phyloP scores from a whole-genome alignment of 1,140 invertebrate genomes.

The Drosophila melanica region DNA sequence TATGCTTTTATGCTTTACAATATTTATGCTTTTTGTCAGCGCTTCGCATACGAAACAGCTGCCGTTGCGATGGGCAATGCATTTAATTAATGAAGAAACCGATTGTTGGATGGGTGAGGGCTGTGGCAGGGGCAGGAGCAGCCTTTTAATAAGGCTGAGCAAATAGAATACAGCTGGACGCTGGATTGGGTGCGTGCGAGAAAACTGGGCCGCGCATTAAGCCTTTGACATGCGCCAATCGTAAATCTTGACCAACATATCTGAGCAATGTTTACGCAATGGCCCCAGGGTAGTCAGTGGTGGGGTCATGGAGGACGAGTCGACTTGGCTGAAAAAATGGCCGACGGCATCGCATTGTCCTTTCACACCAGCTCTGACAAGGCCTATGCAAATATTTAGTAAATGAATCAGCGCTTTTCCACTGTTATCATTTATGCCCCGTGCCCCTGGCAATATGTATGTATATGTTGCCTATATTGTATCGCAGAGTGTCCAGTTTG shows the following conservation, averaged over 20 bases:
- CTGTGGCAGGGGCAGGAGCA: background rate
- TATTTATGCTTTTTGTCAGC: slow-evolving; percentile 79
- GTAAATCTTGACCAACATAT: slow-evolving; percentile 83
- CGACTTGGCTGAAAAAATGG: slow-evolving; percentile 50
- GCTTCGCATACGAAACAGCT: slow-evolving; percentile 64
- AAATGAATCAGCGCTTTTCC: slow-evolving; percentile 83
- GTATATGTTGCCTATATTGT: slow-evolving; percentile 5
- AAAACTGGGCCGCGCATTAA: slow-evolving; percentile 57
- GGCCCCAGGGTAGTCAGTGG: slow-evolving; percentile 1
- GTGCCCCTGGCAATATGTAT: slow-evolving; percentile 7
- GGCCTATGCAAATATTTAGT: slow-evolving; percentile 84
- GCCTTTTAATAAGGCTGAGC: slow-evolving; percentile 71
- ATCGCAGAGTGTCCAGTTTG: slow-evolving; percentile 39
- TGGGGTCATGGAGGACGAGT: background rate
- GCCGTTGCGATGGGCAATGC: slow-evolving; percentile 52
- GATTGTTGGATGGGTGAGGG: slow-evolving; percentile 20
- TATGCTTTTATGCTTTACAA: slow-evolving; percentile 68
- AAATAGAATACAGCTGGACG: slow-evolving; percentile 56
- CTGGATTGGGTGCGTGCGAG: background rate
- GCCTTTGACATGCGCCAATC: slow-evolving; percentile 83
- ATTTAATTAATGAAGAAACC: slow-evolving; percentile 81
- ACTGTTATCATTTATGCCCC: slow-evolving; percentile 80
- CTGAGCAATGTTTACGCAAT: slow-evolving; percentile 75
- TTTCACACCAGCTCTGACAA: slow-evolving; percentile 77
- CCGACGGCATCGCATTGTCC: slow-evolving; percentile 64